These are phyloP conservation scores for Blastobasis adustella DNA, from an alignment of 2,888 invertebrate species.

Conservation along the genomic window DNA sequence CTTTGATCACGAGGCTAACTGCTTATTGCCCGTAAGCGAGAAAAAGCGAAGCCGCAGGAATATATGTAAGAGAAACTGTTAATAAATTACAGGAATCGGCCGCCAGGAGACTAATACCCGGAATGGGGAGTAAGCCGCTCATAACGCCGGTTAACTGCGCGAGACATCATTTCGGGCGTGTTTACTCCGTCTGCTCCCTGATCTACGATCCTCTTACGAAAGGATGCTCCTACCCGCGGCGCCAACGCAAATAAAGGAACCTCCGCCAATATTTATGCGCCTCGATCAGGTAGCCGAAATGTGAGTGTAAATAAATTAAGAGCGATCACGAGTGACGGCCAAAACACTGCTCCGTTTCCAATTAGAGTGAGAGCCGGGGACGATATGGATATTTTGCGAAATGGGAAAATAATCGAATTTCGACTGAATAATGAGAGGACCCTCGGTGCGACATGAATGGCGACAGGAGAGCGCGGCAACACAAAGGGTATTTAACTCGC, in stretches of 20 bases:
- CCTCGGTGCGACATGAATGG: constrained; percentile 55
- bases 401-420: constrained; percentile 75
- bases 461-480: constrained; percentile 54
- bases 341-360: constrained; percentile 58
- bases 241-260: no score
- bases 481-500: constrained; percentile 74
- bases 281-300: constrained; percentile 26
- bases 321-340: constrained; percentile 45
- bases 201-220: constrained; percentile 36
- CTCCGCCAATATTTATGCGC: not conserved
- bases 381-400: constrained; percentile 72
- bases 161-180: constrained; percentile 70
- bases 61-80: constrained; percentile 59
- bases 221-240: not conserved
- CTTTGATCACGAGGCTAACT: constrained; percentile 64
- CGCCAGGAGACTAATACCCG: constrained; percentile 64
- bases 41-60: constrained; percentile 58
- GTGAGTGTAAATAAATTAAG: constrained; percentile 51
- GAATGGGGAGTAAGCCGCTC: constrained; percentile 69
- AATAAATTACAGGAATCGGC: constrained; percentile 72
- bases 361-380: constrained; percentile 68
- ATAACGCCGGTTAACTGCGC: constrained; percentile 64
- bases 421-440: constrained; percentile 71
- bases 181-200: constrained; percentile 63
- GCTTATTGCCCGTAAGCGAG: constrained; percentile 46